Evolutionary conservation across 2,797 vertebrate genomes (phyloP), one percentile per base, ranked within the genome.

Genomic region (Intellagama lesueurii): DNA sequence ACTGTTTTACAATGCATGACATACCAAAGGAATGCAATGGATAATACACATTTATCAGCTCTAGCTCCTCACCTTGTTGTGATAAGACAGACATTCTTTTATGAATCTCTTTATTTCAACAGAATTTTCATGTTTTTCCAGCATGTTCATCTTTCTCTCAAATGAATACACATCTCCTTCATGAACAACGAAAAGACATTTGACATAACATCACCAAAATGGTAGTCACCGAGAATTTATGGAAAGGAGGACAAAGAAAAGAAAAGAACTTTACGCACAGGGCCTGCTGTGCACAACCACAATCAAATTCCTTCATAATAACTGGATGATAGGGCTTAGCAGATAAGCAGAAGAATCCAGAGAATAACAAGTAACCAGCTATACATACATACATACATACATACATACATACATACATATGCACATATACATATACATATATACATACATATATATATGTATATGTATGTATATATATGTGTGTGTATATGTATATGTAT

Each of bases 281-380:
- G 94, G 95, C 96, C 96, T 94, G 96, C 96, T 97, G 95, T 93
- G 95, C 83, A 75, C 80, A 87, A 93, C 85, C 93, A 87, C 83
- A 94, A 94, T 93, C 93, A 92, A 17, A 91, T 92, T 94, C 88
- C 92, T 96, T 96, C 94, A 94, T 56, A 85, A 93, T 87, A 93
- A 91, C 83, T 90, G 91, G 49, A 66, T 91, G 81, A 90, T 90
- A 91, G 64, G 64, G 95, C 92, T 72, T 24, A 96, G 94, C 91
- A 93, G 60, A 90, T 87, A 83, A 83, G 64, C 44, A 82, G 72
- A 32, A 19, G 79, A 90, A 92, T 91, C 86, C 81, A 28, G 93
- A 79, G 80, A 94, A 91, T 52, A 91, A 94, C 88, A 93, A 96
- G 92, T 89, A 94, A 94, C 92, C 84, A 93, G 84, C 93, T n/a